These are phyloP conservation scores for Apodemia mormo DNA, from an alignment of 2,888 invertebrate genomes.

Conservation along the genomic window DNA sequence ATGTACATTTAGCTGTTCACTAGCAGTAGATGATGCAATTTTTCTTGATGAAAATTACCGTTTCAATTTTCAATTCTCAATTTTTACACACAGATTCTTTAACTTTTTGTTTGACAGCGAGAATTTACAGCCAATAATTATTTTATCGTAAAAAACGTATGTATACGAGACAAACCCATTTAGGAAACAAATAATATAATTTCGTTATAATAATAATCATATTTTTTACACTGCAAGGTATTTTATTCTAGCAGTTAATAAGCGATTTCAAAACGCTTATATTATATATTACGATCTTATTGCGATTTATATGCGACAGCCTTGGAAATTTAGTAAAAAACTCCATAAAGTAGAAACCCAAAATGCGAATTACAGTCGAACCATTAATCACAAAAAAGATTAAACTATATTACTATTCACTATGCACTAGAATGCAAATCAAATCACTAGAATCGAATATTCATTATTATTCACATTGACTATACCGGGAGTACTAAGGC, in stretches of 20 bases:
- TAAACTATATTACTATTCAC: slow-evolving; percentile 53
- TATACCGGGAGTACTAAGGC: slow-evolving; percentile 49
- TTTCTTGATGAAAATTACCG: neutral
- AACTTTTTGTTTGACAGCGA: neutral
- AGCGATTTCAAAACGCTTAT: neutral
- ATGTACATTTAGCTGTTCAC: slow-evolving; percentile 2
- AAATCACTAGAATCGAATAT: slow-evolving; percentile 49
- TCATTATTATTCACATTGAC: slow-evolving; percentile 53
- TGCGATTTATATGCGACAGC: neutral
- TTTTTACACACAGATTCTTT: neutral
- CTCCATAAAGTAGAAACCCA: slow-evolving; percentile 30
- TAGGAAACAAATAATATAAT: neutral
- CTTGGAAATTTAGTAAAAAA: slow-evolving; percentile 5
- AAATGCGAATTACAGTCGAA: slow-evolving; percentile 44
- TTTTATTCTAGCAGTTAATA: neutral
- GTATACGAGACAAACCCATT: neutral
- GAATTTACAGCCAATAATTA: neutral
- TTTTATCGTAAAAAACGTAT: neutral
- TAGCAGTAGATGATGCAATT: neutral
- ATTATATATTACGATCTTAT: neutral
- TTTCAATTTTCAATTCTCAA: neutral
- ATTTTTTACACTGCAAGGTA: neutral
- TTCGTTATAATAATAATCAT: neutral
- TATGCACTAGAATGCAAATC: slow-evolving; percentile 58
- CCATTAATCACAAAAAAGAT: slow-evolving; percentile 51